Evolutionary conservation across 2,797 vertebrate genomes (phyloP).

Genomic region (Chiloscyllium punctatum): DNA sequence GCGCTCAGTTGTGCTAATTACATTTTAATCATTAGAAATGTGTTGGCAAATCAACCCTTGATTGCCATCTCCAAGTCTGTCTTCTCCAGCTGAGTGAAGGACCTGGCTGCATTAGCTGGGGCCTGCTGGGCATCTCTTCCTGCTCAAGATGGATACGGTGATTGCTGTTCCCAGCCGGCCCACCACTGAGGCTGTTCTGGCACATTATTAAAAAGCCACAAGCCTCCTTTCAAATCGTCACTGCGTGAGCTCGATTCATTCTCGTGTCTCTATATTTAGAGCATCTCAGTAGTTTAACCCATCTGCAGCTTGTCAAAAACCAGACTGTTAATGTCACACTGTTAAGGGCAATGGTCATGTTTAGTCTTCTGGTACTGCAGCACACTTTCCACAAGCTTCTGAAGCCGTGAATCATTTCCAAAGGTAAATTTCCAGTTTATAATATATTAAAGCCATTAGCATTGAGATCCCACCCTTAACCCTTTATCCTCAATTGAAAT

Average conservation of each 20-base stretch:
- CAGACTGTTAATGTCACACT: constrained; percentile 28
- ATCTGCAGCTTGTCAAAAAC: constrained; percentile 33
- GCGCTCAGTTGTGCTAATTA: constrained; percentile 99
- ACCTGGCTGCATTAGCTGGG: constrained; percentile 66
- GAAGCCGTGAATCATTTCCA: constrained; percentile 2
- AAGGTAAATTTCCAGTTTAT: constrained; percentile 12
- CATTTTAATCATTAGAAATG: constrained; percentile 99
- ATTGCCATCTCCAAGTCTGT: constrained; percentile 93
- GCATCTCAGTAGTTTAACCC: constrained; percentile 31
- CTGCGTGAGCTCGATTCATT: constrained; percentile 74
- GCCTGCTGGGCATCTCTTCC: constrained; percentile 67
- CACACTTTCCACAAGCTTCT: neutral
- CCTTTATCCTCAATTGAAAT: neutral
- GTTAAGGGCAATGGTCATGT: constrained; percentile 28
- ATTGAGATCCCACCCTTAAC: neutral
- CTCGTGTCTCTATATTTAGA: constrained; percentile 60
- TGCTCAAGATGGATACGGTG: constrained; percentile 70
- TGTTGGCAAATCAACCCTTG: constrained; percentile 99
- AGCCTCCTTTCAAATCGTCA: constrained; percentile 74
- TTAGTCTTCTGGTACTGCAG: constrained; percentile 5
- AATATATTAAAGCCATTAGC: neutral
- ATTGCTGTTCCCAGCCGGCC: constrained; percentile 54
- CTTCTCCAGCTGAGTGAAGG: constrained; percentile 81
- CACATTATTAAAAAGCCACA: constrained; percentile 81
- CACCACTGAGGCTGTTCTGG: constrained; percentile 75